phyloP scores from a whole-genome alignment of 1,140 invertebrate genomes.

The Laodelphax striatellus region DNA sequence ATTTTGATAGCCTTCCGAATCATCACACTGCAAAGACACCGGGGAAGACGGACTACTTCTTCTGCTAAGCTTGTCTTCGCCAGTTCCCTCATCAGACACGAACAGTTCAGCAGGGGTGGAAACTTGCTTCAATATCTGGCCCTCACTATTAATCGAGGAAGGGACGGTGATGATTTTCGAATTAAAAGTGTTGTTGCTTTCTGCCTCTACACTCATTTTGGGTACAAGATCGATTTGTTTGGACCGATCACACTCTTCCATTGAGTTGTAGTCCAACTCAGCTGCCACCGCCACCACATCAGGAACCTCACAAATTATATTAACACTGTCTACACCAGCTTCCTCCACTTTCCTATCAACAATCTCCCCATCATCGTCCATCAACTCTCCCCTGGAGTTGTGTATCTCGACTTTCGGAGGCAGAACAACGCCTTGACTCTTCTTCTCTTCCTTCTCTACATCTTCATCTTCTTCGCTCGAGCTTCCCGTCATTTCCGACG shows the following conservation, averaged over 20 bases:
- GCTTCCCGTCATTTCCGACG: constrained; percentile 33
- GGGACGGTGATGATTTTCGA: constrained; percentile 22
- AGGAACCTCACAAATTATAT: constrained; percentile 12
- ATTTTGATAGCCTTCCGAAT: constrained; percentile 13
- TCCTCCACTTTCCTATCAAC: constrained; percentile 5
- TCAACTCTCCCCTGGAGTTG: constrained; percentile 48
- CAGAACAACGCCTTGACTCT: constrained; percentile 19
- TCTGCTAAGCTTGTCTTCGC: constrained; percentile 26
- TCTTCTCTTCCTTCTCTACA: constrained; percentile 27
- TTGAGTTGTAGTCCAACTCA: not conserved
- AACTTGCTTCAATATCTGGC: constrained; percentile 22
- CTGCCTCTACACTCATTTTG: constrained; percentile 9
- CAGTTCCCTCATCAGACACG: constrained; percentile 12
- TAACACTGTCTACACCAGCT: constrained; percentile 13
- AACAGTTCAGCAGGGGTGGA: constrained; percentile 23
- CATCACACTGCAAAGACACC: constrained; percentile 33
- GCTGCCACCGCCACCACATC: constrained; percentile 18
- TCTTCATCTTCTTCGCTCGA: constrained; percentile 26
- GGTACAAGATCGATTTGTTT: constrained; percentile 18
- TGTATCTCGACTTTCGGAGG: constrained; percentile 50
- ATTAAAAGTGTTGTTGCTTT: constrained; percentile 6
- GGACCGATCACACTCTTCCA: not conserved
- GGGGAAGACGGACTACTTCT: constrained; percentile 36
- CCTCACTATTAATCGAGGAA: not conserved
- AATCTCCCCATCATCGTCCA: constrained; percentile 38